Base-by-base conservation (phyloP, 1,140 invertebrate species). In the Probaryconus sp. region DNA sequence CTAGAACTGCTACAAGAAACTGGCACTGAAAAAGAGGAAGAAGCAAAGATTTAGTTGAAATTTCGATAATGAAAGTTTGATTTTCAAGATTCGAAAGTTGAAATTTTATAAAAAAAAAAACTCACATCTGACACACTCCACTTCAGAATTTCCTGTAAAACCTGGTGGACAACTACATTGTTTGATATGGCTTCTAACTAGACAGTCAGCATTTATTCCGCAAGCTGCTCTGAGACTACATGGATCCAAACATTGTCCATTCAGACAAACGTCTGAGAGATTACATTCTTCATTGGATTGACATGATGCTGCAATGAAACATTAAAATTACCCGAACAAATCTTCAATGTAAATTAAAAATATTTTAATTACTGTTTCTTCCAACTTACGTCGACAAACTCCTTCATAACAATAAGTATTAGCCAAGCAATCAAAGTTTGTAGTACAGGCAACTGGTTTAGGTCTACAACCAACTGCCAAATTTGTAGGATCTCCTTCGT, bases 161-260 rank as follows among this genome's bases (percentile, higher is more conserved):
- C 93, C 94, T 28, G 91, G 87, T 9, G 95, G 94, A 81, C 95
- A 97, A 64, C 90, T 91, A 77, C 96, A 97, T 77, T 92, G 90
- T 81, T 94, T 93, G 1, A 92, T 87, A 79, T 97, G 95, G 81
- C 92, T 93, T 11, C 88, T 86, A n/a, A 93, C 91, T 30, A 89
- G 87, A 80, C 96, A 97, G 43, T 93, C 81, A n/a, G 95, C 93
- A 85, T 97, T 97, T 58, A 96, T 89, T n/a, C 96, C 96, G 87
- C 96, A 97, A 0, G 94, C 89, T 60, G 91, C 91, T 71, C 91
- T 89, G 74, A 93, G 83, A 53, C 91, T 89, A 81, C 96, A 97
- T n/a, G 94, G 93, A 89, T 96, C 92, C 26, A 92, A 85, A 81
- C 96, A 97, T 84, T 96, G 93, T 0, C 94, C 94, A 77, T 92